Evolutionary conservation across 2,888 invertebrate species (phyloP), one percentile per base, ranked within the genome.

Genomic region (Xylophagus ater): DNA sequence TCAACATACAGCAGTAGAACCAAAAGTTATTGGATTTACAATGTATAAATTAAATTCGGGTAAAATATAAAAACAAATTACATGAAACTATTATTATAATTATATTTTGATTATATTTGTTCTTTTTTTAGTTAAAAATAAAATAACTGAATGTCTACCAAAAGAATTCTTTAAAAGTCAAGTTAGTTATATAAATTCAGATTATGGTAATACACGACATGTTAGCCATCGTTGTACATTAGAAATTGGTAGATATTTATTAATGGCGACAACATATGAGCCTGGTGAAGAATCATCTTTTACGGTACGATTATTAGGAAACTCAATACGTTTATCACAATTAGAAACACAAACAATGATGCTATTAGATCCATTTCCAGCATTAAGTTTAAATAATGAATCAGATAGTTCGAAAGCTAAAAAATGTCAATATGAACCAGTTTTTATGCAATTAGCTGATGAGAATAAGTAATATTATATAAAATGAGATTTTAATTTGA

Each of bases 1-100:
- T 59, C 90, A 90, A 56, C 88, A 90, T 61, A 84, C 85, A 46
- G 83, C 89, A 36, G 82, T 89, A 72, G 90, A 90, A 60, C 89
- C 90, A 9, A 88, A 89, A 69, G 88, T 89, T 4, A 85, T 92
- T 47, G 92, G 92, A 20, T 92, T 90, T 59, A 88, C 88, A 37
- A 78, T 87, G 36, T 90, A 89, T 59, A 63, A 60, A 54, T 46
- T 54, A 38, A 53, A 46, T 40, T 45, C 50, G 44, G 49, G 53
- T 53, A 46, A 45, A 26, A 13, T 14, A 6, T 28, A 7, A 23
- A 14, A 17, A 13, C 8, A 10, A 36, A 9, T 12, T 31, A 33
- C n/a, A 17, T 25, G 13, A 21, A 9, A 14, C n/a, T 6, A 10
- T 7, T 37, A 9, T 24, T 34, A 3, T 24, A 34, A 32, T 20